Conservation (phyloP, 2,888 invertebrate species). For the Nasonia oneida region DNA sequence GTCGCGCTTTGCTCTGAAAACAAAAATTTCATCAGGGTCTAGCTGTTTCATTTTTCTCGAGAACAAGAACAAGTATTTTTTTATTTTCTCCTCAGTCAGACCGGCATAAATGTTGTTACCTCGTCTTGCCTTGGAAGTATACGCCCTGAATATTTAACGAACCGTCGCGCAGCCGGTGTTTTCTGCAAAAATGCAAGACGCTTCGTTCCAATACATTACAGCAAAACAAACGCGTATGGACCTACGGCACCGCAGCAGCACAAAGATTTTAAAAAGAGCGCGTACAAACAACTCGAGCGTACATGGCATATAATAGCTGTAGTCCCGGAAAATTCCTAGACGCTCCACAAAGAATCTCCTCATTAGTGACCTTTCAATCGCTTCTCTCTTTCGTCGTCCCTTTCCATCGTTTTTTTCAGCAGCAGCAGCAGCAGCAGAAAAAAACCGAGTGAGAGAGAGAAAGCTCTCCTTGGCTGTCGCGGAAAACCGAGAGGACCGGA, state of each 20-base stretch:
- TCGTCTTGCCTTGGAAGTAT: background rate
- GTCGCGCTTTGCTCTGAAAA: background rate
- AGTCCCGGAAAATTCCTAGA: background rate
- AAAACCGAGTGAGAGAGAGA: constrained; percentile 3
- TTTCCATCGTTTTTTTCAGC: background rate
- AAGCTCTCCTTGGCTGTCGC: constrained; percentile 51
- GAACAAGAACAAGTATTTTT: background rate
- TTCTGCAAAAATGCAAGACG: constrained; percentile 2
- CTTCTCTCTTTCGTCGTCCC: background rate
- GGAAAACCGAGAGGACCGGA: constrained; percentile 57
- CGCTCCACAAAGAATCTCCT: constrained; percentile 40
- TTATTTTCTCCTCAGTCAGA: background rate
- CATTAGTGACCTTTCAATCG: constrained; percentile 42
- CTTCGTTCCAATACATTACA: background rate
- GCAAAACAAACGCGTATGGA: background rate
- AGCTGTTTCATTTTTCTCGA: background rate
- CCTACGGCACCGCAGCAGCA: background rate
- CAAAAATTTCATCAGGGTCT: background rate
- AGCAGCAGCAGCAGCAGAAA: background rate
- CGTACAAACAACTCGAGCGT: background rate
- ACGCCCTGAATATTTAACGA: background rate
- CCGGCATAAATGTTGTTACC: background rate
- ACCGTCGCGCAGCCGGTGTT: background rate
- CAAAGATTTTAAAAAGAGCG: background rate
- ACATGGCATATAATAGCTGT: background rate